Evolutionary conservation across 2,113 vertebrate species (phyloP), one percentile per base, ranked within the genome.

Genomic region (Periophthalmodon schlosseri): DNA sequence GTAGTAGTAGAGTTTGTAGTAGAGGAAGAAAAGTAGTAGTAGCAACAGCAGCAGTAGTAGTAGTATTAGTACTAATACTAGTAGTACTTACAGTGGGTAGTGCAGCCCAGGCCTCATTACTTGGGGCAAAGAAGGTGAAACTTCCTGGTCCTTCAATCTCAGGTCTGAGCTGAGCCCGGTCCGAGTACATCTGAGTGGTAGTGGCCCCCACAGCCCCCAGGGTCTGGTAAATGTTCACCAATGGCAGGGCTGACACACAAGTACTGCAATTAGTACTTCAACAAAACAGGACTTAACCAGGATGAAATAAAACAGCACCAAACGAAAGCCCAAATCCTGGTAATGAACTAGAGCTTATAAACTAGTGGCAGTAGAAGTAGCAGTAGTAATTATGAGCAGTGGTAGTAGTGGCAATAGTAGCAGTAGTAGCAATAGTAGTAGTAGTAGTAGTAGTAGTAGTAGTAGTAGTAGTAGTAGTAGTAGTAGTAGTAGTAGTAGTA

Each of bases 101-200:
- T 14, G 95, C 92, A 0, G 94, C 89, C 98, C 98, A 99, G 78
- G 97, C 98, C 73, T 96, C 93, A 0, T 99, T 98, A 87, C 97
- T 99, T 0, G 97, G 98, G 70, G 97, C 95, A 5, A 99, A 99
- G 90, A 99, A 97, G 10, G 97, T 99, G 79, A 96, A 98, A 79
- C 95, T 98, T 68, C 98, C 98, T 0, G 97, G 97, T 2, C 96
- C 96, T 79, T 98, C 96, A 0, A 99, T 95, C 88, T 98, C 96
- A 0, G 93, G 93, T 87, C 87, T 93, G 58, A 99, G 92, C 46
- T 95, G 93, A 14, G 96, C 95, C 61, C 96, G 95, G 46, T 98
- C 95, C 0, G 97, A 94, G 90, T 99, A 99, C 85, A 97, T 95
- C 91, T 98, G 95, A 0, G 98, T 98, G 78, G 96, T 97, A 74